A percentile compares a stretch with the other conserved stretches of the same genome.
These are phyloP conservation scores for Telenomus remus DNA, from an alignment of 1,140 invertebrate species.

Conservation along the genomic window DNA sequence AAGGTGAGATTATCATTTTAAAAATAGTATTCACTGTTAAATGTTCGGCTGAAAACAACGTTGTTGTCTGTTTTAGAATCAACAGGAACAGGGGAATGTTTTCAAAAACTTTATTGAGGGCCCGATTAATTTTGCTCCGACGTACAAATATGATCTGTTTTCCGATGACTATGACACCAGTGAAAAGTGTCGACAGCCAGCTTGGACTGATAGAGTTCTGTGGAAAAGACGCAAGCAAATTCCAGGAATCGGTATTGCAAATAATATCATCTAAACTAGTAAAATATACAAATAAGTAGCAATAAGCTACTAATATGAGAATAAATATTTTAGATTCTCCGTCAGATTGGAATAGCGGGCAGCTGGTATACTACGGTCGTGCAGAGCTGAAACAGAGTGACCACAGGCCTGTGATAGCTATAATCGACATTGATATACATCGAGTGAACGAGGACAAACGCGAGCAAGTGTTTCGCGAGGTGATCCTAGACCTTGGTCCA, in stretches of 20 bases:
- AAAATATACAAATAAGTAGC: neutral
- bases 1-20: slow-evolving; percentile 69
- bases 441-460: slow-evolving; percentile 85
- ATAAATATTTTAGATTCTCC: slow-evolving; percentile 67
- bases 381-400: slow-evolving; percentile 98
- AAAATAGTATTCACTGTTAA: neutral
- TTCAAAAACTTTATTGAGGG: slow-evolving; percentile 97
- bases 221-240: slow-evolving; percentile 88
- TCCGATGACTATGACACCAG: slow-evolving; percentile 99
- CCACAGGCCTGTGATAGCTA: slow-evolving; percentile 94
- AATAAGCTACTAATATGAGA: no score
- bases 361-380: slow-evolving; percentile 90
- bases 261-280: slow-evolving; percentile 8
- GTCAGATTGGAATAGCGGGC: slow-evolving; percentile 84
- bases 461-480: slow-evolving; percentile 86
- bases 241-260: slow-evolving; percentile 80
- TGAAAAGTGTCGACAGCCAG: slow-evolving; percentile 96
- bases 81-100: slow-evolving; percentile 88
- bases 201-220: slow-evolving; percentile 97
- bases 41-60: slow-evolving; percentile 1
- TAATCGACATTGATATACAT: slow-evolving; percentile 91
- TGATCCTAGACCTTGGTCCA: slow-evolving; percentile 92
- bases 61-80: slow-evolving; percentile 73
- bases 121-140: slow-evolving; percentile 93
- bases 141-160: slow-evolving; percentile 99